Evolutionary conservation across 2,113 vertebrate genomes (phyloP).

Genomic region (Machaerirhynchus nigripectus): DNA sequence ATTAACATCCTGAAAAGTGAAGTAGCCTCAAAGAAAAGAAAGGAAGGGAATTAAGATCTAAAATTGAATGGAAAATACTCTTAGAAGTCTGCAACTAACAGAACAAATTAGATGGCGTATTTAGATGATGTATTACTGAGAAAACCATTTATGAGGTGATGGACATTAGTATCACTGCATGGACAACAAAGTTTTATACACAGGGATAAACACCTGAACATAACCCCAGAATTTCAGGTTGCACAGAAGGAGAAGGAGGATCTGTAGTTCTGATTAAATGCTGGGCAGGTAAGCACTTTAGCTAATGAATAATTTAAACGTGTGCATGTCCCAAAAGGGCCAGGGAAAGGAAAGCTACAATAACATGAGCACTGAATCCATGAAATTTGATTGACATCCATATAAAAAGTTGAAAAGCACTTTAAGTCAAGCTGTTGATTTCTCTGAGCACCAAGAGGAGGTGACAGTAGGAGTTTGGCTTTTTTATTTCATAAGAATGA

Average conservation of each 20-base stretch:
- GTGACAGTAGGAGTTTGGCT: neutral
- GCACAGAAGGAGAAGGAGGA: neutral
- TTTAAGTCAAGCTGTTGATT: neutral
- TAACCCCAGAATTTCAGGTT: neutral
- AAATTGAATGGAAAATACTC: neutral
- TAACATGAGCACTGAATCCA: neutral
- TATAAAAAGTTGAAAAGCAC: neutral
- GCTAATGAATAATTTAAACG: neutral
- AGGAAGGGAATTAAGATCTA: neutral
- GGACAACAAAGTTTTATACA: neutral
- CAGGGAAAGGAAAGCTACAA: neutral
- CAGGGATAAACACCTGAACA: neutral
- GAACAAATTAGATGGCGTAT: neutral
- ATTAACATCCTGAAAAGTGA: neutral
- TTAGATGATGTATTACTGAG: neutral
- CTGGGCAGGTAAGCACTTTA: neutral
- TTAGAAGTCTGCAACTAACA: neutral
- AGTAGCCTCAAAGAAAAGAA: neutral
- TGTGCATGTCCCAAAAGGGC: neutral
- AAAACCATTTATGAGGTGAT: neutral
- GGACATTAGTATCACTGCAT: neutral
- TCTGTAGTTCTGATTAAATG: neutral
- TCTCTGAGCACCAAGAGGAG: neutral
- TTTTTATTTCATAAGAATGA: neutral
- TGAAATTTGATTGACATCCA: neutral